Conservation (phyloP, 2,888 invertebrate genomes). For the Sphecodes monilicornis region DNA sequence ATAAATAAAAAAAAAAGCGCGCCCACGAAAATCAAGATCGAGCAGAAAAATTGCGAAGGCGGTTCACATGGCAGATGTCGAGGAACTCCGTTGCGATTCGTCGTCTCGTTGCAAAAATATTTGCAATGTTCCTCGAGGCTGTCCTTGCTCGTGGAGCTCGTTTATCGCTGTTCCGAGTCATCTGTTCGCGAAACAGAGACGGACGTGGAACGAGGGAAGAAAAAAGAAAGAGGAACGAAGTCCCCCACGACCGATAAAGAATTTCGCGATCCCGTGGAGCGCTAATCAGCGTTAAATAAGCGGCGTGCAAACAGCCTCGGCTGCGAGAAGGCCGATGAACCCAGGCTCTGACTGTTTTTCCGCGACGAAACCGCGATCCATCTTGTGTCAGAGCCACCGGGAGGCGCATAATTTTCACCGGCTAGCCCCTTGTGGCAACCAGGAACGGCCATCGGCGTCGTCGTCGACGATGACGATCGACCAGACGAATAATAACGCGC, state of each 20-base stretch:
- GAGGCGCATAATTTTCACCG: background rate
- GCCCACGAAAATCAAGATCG: background rate
- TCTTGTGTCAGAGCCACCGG: constrained; percentile 6
- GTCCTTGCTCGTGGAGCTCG: background rate
- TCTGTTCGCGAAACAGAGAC: background rate
- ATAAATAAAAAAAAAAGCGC: too few relatives aligned
- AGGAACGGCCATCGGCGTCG: background rate
- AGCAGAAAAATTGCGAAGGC: background rate
- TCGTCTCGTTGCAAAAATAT: background rate
- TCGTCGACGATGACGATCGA: background rate
- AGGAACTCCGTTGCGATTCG: background rate
- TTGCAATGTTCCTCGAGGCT: background rate
- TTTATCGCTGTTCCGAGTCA: background rate
- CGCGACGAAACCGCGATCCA: constrained; percentile 2
- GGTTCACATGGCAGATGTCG: background rate
- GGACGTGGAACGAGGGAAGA: background rate
- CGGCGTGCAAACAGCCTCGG: constrained; percentile 43
- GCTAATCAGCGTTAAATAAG: constrained; percentile 67
- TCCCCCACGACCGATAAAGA: constrained; percentile 26
- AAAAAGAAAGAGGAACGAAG: background rate
- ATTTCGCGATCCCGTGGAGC: constrained; percentile 39
- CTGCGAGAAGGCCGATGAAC: background rate
- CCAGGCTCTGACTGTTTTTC: constrained; percentile 3
- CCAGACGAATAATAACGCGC: constrained; percentile 9
- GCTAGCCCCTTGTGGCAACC: background rate